phyloP scores from a whole-genome alignment of 92 coral and sea anemone genomes.

The Umimayanthus chanpuru region DNA sequence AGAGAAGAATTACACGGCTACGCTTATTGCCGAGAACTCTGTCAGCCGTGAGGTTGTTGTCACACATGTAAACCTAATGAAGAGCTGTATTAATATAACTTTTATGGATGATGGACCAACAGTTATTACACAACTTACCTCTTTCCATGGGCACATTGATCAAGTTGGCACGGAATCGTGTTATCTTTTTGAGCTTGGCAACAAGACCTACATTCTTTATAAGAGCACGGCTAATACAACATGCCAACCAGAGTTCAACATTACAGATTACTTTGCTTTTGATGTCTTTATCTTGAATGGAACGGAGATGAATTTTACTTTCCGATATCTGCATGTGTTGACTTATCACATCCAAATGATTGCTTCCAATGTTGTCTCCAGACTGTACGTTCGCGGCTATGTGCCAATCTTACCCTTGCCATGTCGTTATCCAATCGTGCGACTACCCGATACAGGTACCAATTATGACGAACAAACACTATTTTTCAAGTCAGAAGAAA shows the following conservation, averaged over 20 bases:
- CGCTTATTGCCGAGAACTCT: constrained; percentile 69
- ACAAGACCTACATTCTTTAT: constrained; percentile 64
- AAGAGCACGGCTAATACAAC: constrained; percentile 53
- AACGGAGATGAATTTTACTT: constrained; percentile 32
- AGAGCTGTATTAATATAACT: constrained; percentile 60
- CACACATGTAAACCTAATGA: constrained; percentile 60
- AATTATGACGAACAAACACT: constrained; percentile 27
- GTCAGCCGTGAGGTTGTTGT: constrained; percentile 59
- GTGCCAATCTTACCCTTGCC: constrained; percentile 60
- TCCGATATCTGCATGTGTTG: constrained; percentile 47
- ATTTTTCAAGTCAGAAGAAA: constrained; percentile 53
- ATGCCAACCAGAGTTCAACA: constrained; percentile 55
- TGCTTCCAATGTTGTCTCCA: constrained; percentile 67
- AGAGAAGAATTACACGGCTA: constrained; percentile 33
- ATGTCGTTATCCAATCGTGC: constrained; percentile 58
- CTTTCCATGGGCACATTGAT: constrained; percentile 51
- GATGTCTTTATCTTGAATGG: constrained; percentile 40
- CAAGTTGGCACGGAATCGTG: constrained; percentile 81
- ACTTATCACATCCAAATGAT: constrained; percentile 50
- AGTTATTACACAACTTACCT: constrained; percentile 35
- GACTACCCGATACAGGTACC: constrained; percentile 52
- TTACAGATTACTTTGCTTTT: constrained; percentile 19
- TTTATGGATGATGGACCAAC: constrained; percentile 73
- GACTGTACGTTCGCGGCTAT: constrained; percentile 27
- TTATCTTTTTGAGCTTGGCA: constrained; percentile 73